Conservation (phyloP, 2,888 invertebrate species). For the Orthonevra nobilis region DNA sequence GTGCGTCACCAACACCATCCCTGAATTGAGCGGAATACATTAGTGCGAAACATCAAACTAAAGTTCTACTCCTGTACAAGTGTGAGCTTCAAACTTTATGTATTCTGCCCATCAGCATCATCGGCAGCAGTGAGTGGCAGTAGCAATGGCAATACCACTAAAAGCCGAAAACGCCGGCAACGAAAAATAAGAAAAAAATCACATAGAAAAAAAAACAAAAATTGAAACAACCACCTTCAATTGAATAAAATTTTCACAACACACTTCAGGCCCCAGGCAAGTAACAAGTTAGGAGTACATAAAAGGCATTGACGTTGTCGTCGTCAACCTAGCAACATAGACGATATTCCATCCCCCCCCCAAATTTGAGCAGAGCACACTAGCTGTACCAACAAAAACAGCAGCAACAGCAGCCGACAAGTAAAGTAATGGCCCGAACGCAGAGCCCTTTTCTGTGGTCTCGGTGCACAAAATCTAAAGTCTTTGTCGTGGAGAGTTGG, state of each 20-base stretch:
- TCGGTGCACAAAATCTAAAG: conserved; percentile 67
- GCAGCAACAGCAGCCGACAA: no score
- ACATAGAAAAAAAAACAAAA: conserved; percentile 1
- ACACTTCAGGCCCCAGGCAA: conserved; percentile 55
- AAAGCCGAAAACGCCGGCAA: conserved; percentile 62
- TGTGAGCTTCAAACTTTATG: conserved; percentile 43
- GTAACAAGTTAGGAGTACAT: conserved; percentile 64
- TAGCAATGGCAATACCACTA: conserved; percentile 46
- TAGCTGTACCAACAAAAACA: no score
- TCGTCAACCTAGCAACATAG: neutral
- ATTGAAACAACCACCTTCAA: conserved; percentile 52
- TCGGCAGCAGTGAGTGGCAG: no score
- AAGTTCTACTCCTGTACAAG: conserved; percentile 30
- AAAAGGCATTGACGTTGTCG: conserved; percentile 58
- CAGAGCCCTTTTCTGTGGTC: conserved; percentile 62
- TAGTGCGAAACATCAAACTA: conserved; percentile 65
- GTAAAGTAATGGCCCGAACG: conserved; percentile 30
- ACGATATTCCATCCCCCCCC: conserved; percentile 37
- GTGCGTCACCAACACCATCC: conserved; percentile 8
- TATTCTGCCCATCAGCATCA: conserved; percentile 63
- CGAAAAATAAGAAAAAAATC: conserved; percentile 24
- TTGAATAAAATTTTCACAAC: conserved; percentile 67
- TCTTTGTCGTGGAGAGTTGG: conserved; percentile 53
- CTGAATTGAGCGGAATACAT: conserved; percentile 66
- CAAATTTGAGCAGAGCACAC: conserved; percentile 31